A percentile compares a stretch with the other conserved stretches of the same genome.
These are phyloP conservation scores for Drosophila demipolita DNA, from an alignment of 2,888 invertebrate species.

Conservation along the genomic window DNA sequence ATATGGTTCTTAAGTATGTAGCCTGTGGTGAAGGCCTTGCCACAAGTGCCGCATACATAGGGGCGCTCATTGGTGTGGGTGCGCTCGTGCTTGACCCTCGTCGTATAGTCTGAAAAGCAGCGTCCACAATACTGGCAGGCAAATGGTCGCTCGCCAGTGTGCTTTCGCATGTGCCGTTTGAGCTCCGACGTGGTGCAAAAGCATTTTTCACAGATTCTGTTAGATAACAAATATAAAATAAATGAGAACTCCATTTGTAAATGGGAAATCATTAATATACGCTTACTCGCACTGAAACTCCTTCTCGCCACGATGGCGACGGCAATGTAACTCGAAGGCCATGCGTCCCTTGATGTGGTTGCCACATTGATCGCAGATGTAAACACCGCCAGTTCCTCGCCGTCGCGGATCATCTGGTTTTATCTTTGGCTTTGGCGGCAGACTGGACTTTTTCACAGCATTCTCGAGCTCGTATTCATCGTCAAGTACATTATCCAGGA, in stretches of 20 bases:
- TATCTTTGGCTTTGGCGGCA: conserved; percentile 71
- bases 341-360: conserved; percentile 73
- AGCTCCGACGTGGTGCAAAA: conserved; percentile 75
- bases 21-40: conserved; percentile 76
- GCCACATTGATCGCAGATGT: conserved; percentile 72
- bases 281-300: conserved; percentile 73
- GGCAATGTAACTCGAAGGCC: conserved; percentile 73
- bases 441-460: conserved; percentile 67
- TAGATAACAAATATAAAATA: not conserved
- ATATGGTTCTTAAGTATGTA: conserved; percentile 73
- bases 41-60: conserved; percentile 71
- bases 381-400: conserved; percentile 67
- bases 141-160: conserved; percentile 72
- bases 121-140: conserved; percentile 74
- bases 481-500: conserved; percentile 64
- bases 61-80: conserved; percentile 80
- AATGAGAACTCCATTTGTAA: not conserved
- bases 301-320: conserved; percentile 74
- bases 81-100: conserved; percentile 70
- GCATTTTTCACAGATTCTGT: conserved; percentile 68
- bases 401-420: conserved; percentile 67
- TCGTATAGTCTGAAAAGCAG: conserved; percentile 71
- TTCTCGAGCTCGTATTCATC: conserved; percentile 70
- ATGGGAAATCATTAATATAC: not conserved
- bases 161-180: conserved; percentile 74